These are phyloP conservation scores for Bilobella aurantiaca DNA, from an alignment of 1,140 invertebrate genomes.

Conservation along the genomic window DNA sequence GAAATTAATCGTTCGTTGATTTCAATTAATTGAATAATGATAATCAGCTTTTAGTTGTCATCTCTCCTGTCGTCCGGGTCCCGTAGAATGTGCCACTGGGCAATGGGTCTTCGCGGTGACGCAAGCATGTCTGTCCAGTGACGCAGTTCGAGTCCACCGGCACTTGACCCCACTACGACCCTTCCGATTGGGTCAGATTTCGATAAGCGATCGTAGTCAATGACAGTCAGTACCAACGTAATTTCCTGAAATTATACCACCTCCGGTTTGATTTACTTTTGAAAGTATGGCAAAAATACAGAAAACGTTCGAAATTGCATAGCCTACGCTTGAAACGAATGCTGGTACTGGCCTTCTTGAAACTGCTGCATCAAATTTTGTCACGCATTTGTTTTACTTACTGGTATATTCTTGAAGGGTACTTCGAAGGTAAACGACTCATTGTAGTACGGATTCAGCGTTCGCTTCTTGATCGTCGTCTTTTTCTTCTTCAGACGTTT, in stretches of 20 bases:
- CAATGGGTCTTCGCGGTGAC: conserved; percentile 48
- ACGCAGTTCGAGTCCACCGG: background rate
- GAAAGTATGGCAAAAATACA: too few species aligned
- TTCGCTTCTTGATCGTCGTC: conserved; percentile 96
- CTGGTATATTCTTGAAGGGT: background rate
- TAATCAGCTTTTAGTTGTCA: conserved; percentile 12
- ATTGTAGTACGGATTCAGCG: conserved; percentile 95
- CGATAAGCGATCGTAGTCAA: background rate
- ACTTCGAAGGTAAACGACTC: conserved; percentile 57
- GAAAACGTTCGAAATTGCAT: background rate
- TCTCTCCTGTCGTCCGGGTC: conserved; percentile 37
- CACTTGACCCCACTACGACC: background rate
- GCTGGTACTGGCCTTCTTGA: too few species aligned
- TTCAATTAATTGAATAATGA: too few species aligned
- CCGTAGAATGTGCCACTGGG: conserved; percentile 49
- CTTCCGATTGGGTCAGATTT: background rate
- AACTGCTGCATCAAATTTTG: too few species aligned
- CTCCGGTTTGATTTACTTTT: too few species aligned
- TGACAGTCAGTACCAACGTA: background rate
- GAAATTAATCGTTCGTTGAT: too few species aligned
- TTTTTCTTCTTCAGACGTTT: conserved; percentile 97
- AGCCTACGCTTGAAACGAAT: too few species aligned
- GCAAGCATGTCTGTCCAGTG: conserved; percentile 36
- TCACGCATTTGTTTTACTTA: background rate
- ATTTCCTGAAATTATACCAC: background rate